These are phyloP conservation scores for Leuciscus waleckii DNA, from an alignment of 2,797 vertebrate species.

Conservation along the genomic window DNA sequence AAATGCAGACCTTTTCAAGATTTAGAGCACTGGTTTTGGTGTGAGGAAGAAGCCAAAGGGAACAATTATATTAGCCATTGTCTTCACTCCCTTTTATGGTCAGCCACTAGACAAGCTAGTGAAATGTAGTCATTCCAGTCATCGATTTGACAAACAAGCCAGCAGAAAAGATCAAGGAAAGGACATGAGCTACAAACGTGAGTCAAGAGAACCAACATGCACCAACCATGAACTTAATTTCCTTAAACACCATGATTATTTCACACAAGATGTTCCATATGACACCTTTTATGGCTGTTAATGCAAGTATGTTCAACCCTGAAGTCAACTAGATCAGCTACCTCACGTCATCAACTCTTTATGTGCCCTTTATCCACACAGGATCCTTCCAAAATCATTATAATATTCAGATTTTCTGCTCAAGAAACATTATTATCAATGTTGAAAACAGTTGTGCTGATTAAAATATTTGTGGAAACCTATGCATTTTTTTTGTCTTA, in stretches of 20 bases:
- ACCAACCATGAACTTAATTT: constrained; percentile 2
- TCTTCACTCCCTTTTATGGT: not conserved
- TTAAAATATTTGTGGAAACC: not conserved
- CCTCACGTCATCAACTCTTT: not conserved
- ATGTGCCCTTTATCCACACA: not conserved
- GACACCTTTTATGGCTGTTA: constrained; percentile 50
- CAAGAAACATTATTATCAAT: not conserved
- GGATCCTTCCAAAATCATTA: not conserved
- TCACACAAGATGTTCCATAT: constrained; percentile 65
- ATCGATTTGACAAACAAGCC: constrained; percentile 22
- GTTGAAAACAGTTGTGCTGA: not conserved
- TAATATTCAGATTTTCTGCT: not conserved
- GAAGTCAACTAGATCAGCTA: constrained; percentile 15
- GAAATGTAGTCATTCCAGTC: constrained; percentile 21
- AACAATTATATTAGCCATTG: constrained; percentile 44
- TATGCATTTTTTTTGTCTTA: not conserved
- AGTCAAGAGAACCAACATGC: constrained; percentile 25
- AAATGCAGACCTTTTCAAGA: constrained; percentile 2
- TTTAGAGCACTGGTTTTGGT: constrained; percentile 4
- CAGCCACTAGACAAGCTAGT: not conserved
- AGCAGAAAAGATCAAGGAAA: constrained; percentile 35
- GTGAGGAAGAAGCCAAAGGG: constrained; percentile 30
- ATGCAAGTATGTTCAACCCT: not conserved
- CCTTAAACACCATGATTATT: constrained; percentile 48
- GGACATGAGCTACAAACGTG: not conserved